Evolutionary conservation across 2,797 vertebrate species (phyloP).

Genomic region (Scomberomorus guttatus): DNA sequence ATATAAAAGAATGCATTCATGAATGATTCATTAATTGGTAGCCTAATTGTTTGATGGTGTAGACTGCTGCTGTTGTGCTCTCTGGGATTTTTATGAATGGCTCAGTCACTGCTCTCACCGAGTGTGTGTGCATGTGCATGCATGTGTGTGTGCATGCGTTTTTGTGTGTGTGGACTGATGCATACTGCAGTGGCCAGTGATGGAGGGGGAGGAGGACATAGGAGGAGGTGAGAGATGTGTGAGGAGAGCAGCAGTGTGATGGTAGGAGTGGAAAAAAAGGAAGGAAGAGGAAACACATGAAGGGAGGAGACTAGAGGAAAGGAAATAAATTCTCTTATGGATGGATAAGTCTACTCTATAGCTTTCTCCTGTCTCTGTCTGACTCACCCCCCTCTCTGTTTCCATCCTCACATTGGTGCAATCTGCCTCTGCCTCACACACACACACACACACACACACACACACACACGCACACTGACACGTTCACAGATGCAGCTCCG

Average conservation of each 20-base stretch:
- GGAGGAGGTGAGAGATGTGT: constrained; percentile 6
- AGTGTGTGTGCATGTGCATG: constrained; percentile 24
- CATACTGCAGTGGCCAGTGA: constrained; percentile 61
- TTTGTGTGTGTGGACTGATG: constrained; percentile 19
- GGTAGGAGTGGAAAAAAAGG: not conserved
- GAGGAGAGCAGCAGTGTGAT: constrained; percentile 24
- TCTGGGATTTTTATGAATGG: constrained; percentile 65
- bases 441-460: constrained; percentile 38
- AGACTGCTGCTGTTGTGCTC: constrained; percentile 15
- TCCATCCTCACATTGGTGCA: constrained; percentile 61
- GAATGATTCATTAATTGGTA: too few relatives aligned
- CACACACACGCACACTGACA: constrained; percentile 28
- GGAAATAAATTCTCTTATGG: not conserved
- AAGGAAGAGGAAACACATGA: not conserved
- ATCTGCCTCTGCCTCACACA: constrained; percentile 15
- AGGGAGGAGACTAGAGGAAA: constrained; percentile 17
- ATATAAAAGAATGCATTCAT: too few relatives aligned
- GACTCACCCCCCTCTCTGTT: constrained; percentile 49
- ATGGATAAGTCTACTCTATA: not conserved
- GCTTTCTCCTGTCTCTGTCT: constrained; percentile 9
- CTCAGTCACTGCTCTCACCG: not conserved
- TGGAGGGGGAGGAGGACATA: constrained; percentile 22
- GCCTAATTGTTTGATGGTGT: not conserved
- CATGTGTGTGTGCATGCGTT: constrained; percentile 2
- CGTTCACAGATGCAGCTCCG: constrained; percentile 59